phyloP scores from a whole-genome alignment of 1,140 invertebrate genomes.

The Zaprionus nigranus region DNA sequence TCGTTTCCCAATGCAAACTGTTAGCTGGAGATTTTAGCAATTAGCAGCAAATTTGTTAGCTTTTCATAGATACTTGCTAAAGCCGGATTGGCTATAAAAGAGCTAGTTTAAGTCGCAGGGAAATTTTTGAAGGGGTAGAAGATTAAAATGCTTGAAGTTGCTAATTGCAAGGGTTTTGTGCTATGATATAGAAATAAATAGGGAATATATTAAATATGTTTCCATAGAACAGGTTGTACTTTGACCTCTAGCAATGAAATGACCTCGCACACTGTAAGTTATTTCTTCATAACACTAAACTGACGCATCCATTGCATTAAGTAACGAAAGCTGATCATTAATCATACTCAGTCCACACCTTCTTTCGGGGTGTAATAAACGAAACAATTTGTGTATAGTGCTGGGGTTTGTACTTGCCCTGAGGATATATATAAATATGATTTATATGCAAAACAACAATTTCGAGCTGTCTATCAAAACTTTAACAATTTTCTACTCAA shows the following conservation, averaged over 20 bases:
- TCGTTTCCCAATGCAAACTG: conserved; percentile 1
- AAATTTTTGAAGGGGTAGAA: background rate
- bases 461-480: conserved; percentile 2
- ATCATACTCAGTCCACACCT: conserved; percentile 32
- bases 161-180: background rate
- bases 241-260: conserved; percentile 24
- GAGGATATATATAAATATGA: background rate
- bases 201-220: background rate
- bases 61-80: background rate
- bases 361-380: background rate
- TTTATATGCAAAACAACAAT: conserved; percentile 7
- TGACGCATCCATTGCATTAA: conserved; percentile 57
- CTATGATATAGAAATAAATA: background rate
- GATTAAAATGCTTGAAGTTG: background rate
- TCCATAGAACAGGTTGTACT: background rate
- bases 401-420: background rate
- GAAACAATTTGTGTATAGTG: background rate
- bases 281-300: conserved; percentile 55
- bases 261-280: conserved; percentile 49
- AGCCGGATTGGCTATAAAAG: background rate
- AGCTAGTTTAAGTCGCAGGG: background rate
- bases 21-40: conserved; percentile 7
- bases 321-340: conserved; percentile 37
- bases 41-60: conserved; percentile 5
- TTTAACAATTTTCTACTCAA: conserved; percentile 11